Base-by-base conservation (phyloP, 2,797 vertebrate genomes). In the Notolabrus celidotus region DNA sequence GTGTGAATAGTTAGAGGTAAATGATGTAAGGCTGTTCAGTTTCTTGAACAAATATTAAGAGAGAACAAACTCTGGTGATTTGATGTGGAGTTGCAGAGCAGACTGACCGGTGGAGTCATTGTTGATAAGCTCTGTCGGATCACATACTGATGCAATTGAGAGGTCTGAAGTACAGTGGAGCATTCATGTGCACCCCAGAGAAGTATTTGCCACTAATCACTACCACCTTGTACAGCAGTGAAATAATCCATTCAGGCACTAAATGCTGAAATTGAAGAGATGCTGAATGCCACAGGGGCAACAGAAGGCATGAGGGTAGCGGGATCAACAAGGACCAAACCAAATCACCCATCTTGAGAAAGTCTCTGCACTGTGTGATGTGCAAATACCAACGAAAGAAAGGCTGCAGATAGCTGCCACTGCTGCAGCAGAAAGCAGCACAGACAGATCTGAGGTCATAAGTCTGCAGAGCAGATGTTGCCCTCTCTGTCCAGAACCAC, bases 401-500 rank as follows among this genome's bases (percentile, higher is more conserved):
- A 47, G 36, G 69, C 36, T 69, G 52, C 42, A 39, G 84, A 68
- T 85, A 87, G 79, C 71, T 36, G 67, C 80, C 84, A 75, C 81
- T 67, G 73, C 77, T 70, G 78, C 56, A 78, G 72, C 68, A 67
- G 67, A 71, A 76, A 79, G 61, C 69, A 75, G 72, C 8, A 46
- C 31, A 76, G 77, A 75, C 57, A 2, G 45, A 29, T 5, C 69
- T 85, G 84, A 89, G 84, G 83, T 84, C 87, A 86, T 71, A 41
- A 29, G 66, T 77, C 90, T 91, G 88, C 69, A n/a, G 61, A 79
- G 76, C 92, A 93, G 91, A 92, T 91, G 90, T 86, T 85, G 74
- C 67, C 77, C 75, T 17, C 38, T 67, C 69, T 31, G 49, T 84
- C 82, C 75, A 70, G 67, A 68, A 65, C 59, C 77, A 57, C 84